Percentiles rank a stretch among this genome's conserved stretches.
Evolutionary conservation across 1,140 invertebrate genomes (phyloP).

Genomic region (Battus philenor): DNA sequence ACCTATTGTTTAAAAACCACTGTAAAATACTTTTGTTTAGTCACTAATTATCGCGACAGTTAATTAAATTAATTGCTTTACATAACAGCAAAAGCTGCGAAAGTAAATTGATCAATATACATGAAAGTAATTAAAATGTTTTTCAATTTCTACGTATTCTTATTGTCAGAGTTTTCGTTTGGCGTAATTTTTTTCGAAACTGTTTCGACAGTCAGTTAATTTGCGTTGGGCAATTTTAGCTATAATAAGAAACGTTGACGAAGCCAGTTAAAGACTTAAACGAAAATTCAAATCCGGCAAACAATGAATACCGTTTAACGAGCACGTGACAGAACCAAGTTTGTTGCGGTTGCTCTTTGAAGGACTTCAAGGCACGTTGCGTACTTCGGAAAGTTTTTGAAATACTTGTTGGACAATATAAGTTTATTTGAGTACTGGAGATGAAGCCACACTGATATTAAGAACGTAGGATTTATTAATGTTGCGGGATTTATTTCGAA

Average conservation of each 20-base stretch:
- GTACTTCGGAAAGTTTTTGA: slow-evolving; percentile 35
- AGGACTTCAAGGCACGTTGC: slow-evolving; percentile 56
- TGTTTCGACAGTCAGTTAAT: slow-evolving; percentile 5
- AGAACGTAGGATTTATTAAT: too few relatives aligned
- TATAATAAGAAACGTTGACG: slow-evolving; percentile 6
- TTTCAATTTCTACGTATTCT: too few relatives aligned
- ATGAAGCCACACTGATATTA: too few relatives aligned
- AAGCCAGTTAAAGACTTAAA: slow-evolving; percentile 34
- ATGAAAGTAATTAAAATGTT: too few relatives aligned
- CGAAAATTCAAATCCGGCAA: slow-evolving; percentile 27
- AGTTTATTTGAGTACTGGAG: too few relatives aligned
- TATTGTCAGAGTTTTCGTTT: not conserved
- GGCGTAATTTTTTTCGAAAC: not conserved
- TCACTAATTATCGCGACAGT: too few relatives aligned
- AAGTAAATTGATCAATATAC: too few relatives aligned
- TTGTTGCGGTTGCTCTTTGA: slow-evolving; percentile 44
- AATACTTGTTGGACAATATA: slow-evolving; percentile 53
- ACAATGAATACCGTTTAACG: slow-evolving; percentile 38
- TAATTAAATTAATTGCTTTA: too few relatives aligned
- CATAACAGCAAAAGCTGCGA: too few relatives aligned
- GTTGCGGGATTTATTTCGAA: too few relatives aligned
- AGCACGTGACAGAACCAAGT: slow-evolving; percentile 56
- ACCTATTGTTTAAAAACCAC: too few relatives aligned
- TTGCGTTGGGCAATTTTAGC: slow-evolving; percentile 2
- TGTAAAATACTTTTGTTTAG: too few relatives aligned